These are phyloP conservation scores for Papilio polytes DNA, from an alignment of 1,140 invertebrate genomes.

Conservation along the genomic window DNA sequence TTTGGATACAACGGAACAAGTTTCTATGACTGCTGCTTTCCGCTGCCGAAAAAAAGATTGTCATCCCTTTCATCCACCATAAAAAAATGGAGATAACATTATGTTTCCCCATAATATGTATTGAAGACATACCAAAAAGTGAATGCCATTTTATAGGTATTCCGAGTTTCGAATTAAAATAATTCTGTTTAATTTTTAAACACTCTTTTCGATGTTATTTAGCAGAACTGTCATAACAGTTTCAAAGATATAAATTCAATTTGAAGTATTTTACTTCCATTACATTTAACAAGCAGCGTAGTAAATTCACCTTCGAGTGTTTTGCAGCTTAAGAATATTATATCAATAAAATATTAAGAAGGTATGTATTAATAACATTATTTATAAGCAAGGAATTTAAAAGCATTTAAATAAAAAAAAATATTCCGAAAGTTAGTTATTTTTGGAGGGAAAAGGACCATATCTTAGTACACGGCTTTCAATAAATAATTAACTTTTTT, in stretches of 20 bases:
- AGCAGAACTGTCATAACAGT: conserved; percentile 9
- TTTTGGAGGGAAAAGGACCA: too few relatives aligned
- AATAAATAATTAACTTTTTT: too few relatives aligned
- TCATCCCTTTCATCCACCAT: too few relatives aligned
- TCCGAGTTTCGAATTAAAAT: not conserved
- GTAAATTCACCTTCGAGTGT: not conserved
- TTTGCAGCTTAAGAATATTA: not conserved
- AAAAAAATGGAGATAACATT: too few relatives aligned
- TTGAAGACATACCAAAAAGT: not conserved
- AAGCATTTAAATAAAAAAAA: too few relatives aligned
- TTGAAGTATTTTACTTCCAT: not conserved
- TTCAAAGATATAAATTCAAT: conserved; percentile 41
- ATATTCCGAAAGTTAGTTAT: too few relatives aligned
- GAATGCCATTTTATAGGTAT: not conserved
- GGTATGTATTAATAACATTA: not conserved
- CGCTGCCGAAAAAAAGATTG: too few relatives aligned
- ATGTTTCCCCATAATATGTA: too few relatives aligned
- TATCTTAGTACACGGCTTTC: too few relatives aligned
- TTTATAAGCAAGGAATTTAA: not conserved
- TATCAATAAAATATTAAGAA: not conserved
- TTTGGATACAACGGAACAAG: not conserved
- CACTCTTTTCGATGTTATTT: conserved; percentile 7
- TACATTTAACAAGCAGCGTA: not conserved
- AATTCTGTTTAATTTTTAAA: conserved; percentile 7
- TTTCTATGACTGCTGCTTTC: too few relatives aligned